Conservation (phyloP, 2,888 invertebrate species). For the Subacronicta megacephala region DNA sequence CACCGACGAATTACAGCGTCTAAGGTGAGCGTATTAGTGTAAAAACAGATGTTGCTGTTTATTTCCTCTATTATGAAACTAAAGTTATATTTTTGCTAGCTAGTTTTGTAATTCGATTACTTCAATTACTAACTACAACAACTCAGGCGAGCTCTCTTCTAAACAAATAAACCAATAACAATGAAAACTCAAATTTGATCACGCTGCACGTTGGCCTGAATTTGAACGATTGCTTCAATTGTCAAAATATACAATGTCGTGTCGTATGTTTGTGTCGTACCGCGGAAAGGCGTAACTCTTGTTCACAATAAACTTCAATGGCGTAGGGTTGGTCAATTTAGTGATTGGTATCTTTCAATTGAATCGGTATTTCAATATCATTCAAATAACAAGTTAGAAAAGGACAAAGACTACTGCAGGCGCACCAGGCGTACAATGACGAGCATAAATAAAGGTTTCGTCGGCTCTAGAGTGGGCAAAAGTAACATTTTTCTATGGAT, state of each 20-base stretch:
- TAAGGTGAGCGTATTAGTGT: too few relatives aligned
- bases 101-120: too few relatives aligned
- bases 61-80: too few relatives aligned
- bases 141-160: neutral
- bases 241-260: conserved; percentile 41
- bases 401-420: too few relatives aligned
- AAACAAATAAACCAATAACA: conserved; percentile 3
- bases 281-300: conserved; percentile 42
- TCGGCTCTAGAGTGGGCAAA: too few relatives aligned
- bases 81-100: too few relatives aligned
- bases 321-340: conserved; percentile 33
- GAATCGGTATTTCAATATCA: conserved; percentile 23
- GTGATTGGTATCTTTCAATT: conserved; percentile 28
- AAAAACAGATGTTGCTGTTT: too few relatives aligned
- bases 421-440: too few relatives aligned
- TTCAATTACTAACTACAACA: neutral
- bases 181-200: neutral
- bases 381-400: too few relatives aligned
- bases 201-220: conserved; percentile 6
- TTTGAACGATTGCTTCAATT: conserved; percentile 16
- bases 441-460: too few relatives aligned
- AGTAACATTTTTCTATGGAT: too few relatives aligned
- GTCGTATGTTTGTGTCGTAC: conserved; percentile 23
- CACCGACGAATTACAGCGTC: too few relatives aligned
- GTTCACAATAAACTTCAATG: conserved; percentile 26